phyloP scores from a whole-genome alignment of 2,113 vertebrate species.

The Scortum barcoo region DNA sequence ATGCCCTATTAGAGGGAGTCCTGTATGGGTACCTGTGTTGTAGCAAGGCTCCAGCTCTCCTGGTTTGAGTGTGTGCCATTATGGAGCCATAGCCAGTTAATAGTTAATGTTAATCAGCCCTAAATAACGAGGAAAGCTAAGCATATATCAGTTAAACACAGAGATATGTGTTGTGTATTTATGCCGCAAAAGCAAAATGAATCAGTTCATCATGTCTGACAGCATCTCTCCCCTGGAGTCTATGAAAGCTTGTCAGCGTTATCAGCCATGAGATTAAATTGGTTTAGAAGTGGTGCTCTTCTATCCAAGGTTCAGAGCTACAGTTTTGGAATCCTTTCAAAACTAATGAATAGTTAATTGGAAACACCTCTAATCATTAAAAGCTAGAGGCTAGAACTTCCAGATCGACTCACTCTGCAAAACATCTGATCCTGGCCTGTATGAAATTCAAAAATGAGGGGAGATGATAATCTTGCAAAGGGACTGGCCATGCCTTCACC shows the following conservation, averaged over 20 bases:
- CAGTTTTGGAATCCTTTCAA: neutral
- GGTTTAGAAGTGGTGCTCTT: neutral
- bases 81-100: neutral
- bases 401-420: slow-evolving; percentile 1
- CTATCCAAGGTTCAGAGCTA: neutral
- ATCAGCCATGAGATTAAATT: neutral
- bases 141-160: neutral
- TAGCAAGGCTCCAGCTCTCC: neutral
- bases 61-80: neutral
- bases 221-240: neutral
- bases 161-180: neutral
- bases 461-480: neutral
- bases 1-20: neutral
- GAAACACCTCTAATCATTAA: neutral
- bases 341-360: neutral
- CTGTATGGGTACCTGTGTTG: neutral
- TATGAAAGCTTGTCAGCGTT: neutral
- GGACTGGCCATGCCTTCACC: neutral
- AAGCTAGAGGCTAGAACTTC: neutral
- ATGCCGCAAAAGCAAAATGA: neutral
- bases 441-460: neutral
- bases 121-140: neutral
- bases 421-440: neutral
- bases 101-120: neutral
- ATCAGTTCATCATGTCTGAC: neutral